A percentile compares a stretch with the other conserved stretches of the same genome.
Evolutionary conservation across 2,113 vertebrate genomes (phyloP).

Genomic region (Indri indri): DNA sequence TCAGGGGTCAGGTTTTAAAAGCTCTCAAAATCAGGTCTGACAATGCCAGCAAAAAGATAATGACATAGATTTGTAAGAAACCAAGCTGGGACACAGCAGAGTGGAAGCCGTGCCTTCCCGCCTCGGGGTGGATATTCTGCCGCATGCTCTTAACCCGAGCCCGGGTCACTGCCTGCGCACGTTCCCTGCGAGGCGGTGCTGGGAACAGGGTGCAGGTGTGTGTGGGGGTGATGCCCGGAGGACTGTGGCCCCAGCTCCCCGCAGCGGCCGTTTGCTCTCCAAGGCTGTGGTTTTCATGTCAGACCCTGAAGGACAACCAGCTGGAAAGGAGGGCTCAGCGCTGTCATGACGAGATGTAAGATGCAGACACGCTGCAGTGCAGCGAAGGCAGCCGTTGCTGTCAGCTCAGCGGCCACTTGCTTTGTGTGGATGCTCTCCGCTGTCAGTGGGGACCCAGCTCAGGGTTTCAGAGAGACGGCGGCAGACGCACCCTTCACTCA

Average conservation of each 20-base stretch:
- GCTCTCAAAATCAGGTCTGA: conserved; percentile 9
- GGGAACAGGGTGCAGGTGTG: neutral
- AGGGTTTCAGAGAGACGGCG: rapidly evolving
- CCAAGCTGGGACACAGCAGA: neutral
- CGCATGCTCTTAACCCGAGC: neutral
- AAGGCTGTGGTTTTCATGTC: conserved; percentile 1
- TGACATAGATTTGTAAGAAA: conserved; percentile 23
- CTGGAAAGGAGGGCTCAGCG: neutral
- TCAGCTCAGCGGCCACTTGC: neutral
- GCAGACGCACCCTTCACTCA: neutral
- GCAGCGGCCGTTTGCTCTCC: neutral
- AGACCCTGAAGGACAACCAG: neutral
- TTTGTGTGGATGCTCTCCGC: rapidly evolving
- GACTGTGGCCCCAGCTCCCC: neutral
- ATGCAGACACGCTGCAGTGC: neutral
- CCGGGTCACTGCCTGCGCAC: neutral
- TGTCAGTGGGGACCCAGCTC: neutral
- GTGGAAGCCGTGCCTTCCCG: neutral
- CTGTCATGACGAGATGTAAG: no score
- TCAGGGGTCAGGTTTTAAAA: conserved; percentile 32
- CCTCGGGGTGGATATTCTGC: neutral
- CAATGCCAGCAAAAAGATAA: conserved; percentile 4
- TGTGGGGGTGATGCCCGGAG: neutral
- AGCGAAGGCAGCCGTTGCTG: neutral
- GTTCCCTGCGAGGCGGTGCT: neutral